These are phyloP conservation scores for Chunga burmeisteri DNA, from an alignment of 2,113 vertebrate genomes.

Conservation along the genomic window DNA sequence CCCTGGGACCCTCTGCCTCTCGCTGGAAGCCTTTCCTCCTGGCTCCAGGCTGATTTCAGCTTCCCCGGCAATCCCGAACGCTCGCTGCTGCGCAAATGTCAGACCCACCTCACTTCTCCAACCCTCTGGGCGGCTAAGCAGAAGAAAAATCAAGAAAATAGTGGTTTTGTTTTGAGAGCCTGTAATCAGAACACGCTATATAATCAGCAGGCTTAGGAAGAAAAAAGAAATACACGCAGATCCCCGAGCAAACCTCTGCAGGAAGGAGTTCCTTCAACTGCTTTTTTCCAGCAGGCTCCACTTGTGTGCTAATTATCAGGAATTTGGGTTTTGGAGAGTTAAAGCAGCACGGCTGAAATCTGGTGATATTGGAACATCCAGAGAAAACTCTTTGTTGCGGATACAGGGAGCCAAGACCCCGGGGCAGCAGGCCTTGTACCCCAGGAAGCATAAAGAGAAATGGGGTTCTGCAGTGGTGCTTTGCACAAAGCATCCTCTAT, in stretches of 20 bases:
- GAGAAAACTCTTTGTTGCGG: background rate
- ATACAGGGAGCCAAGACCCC: background rate
- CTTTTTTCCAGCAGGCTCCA: background rate
- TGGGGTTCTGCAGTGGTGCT: background rate
- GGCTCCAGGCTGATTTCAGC: background rate
- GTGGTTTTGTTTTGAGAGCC: background rate
- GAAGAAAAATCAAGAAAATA: background rate
- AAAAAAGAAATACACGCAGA: background rate
- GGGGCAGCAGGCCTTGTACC: background rate
- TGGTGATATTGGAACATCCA: background rate
- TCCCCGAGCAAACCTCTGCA: background rate
- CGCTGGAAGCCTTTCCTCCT: background rate
- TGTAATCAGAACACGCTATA: background rate
- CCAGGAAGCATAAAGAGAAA: background rate
- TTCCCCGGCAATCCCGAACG: accelerated
- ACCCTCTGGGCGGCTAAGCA: background rate
- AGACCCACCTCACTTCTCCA: background rate
- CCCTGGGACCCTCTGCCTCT: background rate
- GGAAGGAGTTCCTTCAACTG: background rate
- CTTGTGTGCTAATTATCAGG: background rate
- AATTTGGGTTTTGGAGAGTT: background rate
- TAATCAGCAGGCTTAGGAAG: background rate
- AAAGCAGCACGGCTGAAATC: background rate
- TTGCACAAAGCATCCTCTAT: background rate
- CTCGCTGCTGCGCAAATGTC: background rate